Evolutionary conservation across 2,888 invertebrate genomes (phyloP), one percentile per base, ranked within the genome.

Genomic region (Euclidia mi): DNA sequence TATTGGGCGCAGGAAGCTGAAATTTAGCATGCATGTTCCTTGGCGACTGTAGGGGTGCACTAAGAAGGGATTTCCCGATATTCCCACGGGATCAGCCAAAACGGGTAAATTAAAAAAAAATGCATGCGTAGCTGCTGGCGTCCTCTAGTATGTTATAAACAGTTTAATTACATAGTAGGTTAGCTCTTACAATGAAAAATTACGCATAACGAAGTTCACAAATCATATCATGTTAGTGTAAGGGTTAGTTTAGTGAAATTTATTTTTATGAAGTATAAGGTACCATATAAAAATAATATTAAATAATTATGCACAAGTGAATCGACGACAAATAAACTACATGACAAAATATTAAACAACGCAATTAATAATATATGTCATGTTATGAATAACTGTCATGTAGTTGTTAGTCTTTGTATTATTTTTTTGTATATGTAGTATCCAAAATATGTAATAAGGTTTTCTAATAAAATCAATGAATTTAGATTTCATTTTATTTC

Each of bases 151-250:
- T 41, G 45, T 47, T 32, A 41, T 10, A 18, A 35, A 43, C 35
- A 10, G 55, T 43, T 38, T 47, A 59, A 37, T 48, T 49, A 66
- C 40, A 25, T 34, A 42, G 29, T 65, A 63, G 62, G 61, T 59
- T 74, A 73, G 71, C 42, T 49, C 42, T 47, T 71, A 58, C 56
- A 49, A 64, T 46, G 14, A 61, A 52, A 53, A 63, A 71, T 25
- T 25, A 25, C 49, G 31, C 58, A 56, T 71, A 65, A 73, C 61
- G 56, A 76, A 75, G 74, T 78, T 88, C 87, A 84, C 79, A 79
- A 82, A 85, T 77, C 93, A 93, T 93, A 93, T 93, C 93, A 93
- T 89, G 46, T 76, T 87, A 87, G 81, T 53, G 45, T 91, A 91
- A 90, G 88, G 34, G 15, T 56, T 67, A 71, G 71, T 53, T 64